phyloP scores from a whole-genome alignment of 2,113 vertebrate genomes.

The Physeter macrocephalus region DNA sequence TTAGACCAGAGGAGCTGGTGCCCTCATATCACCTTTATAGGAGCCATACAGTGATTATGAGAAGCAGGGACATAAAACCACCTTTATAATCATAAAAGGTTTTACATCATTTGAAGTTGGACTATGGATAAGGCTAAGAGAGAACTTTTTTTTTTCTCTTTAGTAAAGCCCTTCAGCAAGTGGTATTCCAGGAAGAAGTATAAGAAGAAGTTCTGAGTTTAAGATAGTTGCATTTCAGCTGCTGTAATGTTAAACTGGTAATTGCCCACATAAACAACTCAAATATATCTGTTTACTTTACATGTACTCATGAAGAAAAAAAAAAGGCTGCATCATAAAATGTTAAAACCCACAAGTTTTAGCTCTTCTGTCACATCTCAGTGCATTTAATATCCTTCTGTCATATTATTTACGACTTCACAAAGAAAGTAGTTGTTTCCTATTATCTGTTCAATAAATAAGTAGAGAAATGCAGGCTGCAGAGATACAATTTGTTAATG shows the following conservation, averaged over 20 bases:
- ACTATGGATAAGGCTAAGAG: not conserved
- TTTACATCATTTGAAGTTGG: constrained; percentile 49
- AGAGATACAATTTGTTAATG: constrained; percentile 82
- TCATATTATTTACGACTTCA: constrained; percentile 84
- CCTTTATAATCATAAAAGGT: constrained; percentile 49
- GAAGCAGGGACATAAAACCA: constrained; percentile 13
- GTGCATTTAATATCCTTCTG: constrained; percentile 84
- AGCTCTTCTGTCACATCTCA: constrained; percentile 83
- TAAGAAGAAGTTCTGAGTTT: constrained; percentile 37
- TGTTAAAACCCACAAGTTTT: constrained; percentile 78
- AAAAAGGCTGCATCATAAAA: constrained; percentile 74
- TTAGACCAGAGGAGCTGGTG: constrained; percentile 31
- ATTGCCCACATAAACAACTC: constrained; percentile 69
- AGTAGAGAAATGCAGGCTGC: constrained; percentile 79
- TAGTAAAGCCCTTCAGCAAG: constrained; percentile 29
- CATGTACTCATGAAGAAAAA: constrained; percentile 59
- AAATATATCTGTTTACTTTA: constrained; percentile 78
- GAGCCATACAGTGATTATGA: constrained; percentile 54
- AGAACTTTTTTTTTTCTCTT: not conserved
- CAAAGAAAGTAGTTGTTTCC: constrained; percentile 85
- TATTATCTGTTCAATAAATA: constrained; percentile 87
- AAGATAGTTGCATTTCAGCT: constrained; percentile 60
- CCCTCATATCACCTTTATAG: constrained; percentile 49
- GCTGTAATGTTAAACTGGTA: constrained; percentile 61
- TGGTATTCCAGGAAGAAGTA: constrained; percentile 1